Base-by-base conservation (phyloP, 2,888 invertebrate genomes). In the Panorpa germanica region DNA sequence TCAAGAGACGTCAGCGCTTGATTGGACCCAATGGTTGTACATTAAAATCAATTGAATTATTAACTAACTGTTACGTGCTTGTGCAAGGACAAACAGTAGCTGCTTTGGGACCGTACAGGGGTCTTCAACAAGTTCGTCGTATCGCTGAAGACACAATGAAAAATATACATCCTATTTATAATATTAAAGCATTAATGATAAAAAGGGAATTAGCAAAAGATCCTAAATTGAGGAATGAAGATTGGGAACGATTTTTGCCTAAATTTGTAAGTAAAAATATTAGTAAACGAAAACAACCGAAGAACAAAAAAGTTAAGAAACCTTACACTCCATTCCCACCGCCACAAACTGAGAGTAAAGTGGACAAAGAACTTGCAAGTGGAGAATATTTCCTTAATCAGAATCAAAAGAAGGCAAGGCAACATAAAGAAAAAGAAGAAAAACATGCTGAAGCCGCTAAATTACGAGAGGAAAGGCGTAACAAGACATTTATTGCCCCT, bases 21-120 rank as follows among this genome's bases (percentile, higher is more conserved):
- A 88, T 99, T 39, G 98, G 98, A 0, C 90, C 95, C 0, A 88
- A 93, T 53, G 96, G 96, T n/a, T 88, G 91, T 8, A 98, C 96
- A 1, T 59, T 98, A 7, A 96, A 96, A 51, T 88, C 96, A 0
- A 82, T 99, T 38, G 96, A 99, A 53, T 52, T 98, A 31, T 57
- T 99, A 27, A 96, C 96, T 1, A 78, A 83, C 45, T 98, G 96
- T 52, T 96, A 96, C 54, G 81, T 98, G 0, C 60, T 93, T 25
- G 90, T 96, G 1, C 95, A 96, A 57, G 98, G 98, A 4, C 88
- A 88, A 46, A 98, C 98, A 7, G 96, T 99, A 0, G 70, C 96
- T 9, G 83, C 86, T 1, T 59, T 99, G n/a, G 98, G 98, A 0
- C 91, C 96, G 3, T 85, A 91, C 46, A 80, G 76, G 54, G 96